These are phyloP conservation scores for Brachynemurus nebulosus DNA, from an alignment of 2,888 invertebrate species.

Conservation along the genomic window DNA sequence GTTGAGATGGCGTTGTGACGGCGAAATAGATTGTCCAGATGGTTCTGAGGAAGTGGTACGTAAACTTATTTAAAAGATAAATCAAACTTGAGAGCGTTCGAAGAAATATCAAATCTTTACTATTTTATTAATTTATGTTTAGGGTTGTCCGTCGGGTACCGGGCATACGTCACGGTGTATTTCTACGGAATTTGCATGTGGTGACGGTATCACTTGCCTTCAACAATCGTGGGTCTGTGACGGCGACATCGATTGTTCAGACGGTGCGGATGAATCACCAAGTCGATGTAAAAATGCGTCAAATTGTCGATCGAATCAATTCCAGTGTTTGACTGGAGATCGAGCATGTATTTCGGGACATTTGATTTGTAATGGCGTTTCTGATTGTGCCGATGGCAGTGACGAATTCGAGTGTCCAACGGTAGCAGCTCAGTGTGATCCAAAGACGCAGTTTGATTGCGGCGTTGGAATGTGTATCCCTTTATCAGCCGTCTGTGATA, in stretches of 20 bases:
- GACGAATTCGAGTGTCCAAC: slow-evolving; percentile 71
- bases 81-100: no score
- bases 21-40: slow-evolving; percentile 73
- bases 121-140: slow-evolving; percentile 24
- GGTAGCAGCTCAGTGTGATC: slow-evolving; percentile 53
- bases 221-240: slow-evolving; percentile 75
- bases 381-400: slow-evolving; percentile 71
- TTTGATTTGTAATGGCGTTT: slow-evolving; percentile 65
- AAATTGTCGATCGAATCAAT: slow-evolving; percentile 75
- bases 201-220: slow-evolving; percentile 66
- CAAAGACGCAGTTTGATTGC: slow-evolving; percentile 69
- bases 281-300: slow-evolving; percentile 56
- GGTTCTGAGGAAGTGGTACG: slow-evolving; percentile 65
- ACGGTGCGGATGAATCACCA: slow-evolving; percentile 63
- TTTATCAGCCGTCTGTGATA: slow-evolving; percentile 67
- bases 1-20: slow-evolving; percentile 73
- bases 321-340: slow-evolving; percentile 56
- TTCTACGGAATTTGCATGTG: slow-evolving; percentile 62
- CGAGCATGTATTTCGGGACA: slow-evolving; percentile 67
- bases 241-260: slow-evolving; percentile 68
- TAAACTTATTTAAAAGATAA: no score
- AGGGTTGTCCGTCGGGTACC: slow-evolving; percentile 46
- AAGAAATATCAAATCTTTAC: no score
- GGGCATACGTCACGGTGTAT: slow-evolving; percentile 47
- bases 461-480: slow-evolving; percentile 75